A percentile compares a stretch with the other conserved stretches of the same genome.
Evolutionary conservation across 2,113 vertebrate species (phyloP).

Genomic region (Amphiprion percula): DNA sequence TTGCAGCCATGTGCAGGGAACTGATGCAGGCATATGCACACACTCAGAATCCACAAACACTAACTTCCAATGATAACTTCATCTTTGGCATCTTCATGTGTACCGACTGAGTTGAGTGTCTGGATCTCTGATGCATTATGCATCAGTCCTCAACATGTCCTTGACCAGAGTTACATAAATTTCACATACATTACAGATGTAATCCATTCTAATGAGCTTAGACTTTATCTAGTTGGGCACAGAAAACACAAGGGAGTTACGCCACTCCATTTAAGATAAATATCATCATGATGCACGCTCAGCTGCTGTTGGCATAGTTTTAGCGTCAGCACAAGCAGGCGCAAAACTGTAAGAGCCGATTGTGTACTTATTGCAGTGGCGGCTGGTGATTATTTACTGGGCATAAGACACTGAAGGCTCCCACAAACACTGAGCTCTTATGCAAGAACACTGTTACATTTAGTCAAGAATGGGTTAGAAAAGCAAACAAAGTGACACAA

Average conservation of each 20-base stretch:
- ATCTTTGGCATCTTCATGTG: constrained; percentile 55
- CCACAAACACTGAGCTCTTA: constrained; percentile 18
- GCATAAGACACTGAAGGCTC: not conserved
- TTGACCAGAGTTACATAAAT: constrained; percentile 78
- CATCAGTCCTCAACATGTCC: constrained; percentile 72
- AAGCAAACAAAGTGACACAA: not conserved
- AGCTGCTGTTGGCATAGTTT: constrained; percentile 46
- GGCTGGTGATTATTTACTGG: constrained; percentile 44
- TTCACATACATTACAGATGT: constrained; percentile 82
- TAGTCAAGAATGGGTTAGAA: constrained; percentile 3
- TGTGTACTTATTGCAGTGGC: constrained; percentile 20
- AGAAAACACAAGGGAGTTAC: constrained; percentile 52
- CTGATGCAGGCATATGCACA: not conserved
- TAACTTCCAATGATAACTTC: constrained; percentile 18
- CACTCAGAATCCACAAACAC: constrained; percentile 16
- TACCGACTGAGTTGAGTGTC: constrained; percentile 36
- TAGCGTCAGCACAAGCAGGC: constrained; percentile 57
- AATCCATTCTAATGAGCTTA: constrained; percentile 83
- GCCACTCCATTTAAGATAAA: constrained; percentile 67
- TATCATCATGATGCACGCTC: constrained; percentile 35
- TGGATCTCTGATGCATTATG: constrained; percentile 74
- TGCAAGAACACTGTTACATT: constrained; percentile 10
- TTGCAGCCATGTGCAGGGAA: not conserved
- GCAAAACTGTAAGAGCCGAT: constrained; percentile 13
- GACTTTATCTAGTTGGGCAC: constrained; percentile 64